A percentile compares a stretch with the other conserved stretches of the same genome.
These are phyloP conservation scores for Morinoia aosen DNA, from an alignment of 2,888 invertebrate genomes.

Conservation along the genomic window DNA sequence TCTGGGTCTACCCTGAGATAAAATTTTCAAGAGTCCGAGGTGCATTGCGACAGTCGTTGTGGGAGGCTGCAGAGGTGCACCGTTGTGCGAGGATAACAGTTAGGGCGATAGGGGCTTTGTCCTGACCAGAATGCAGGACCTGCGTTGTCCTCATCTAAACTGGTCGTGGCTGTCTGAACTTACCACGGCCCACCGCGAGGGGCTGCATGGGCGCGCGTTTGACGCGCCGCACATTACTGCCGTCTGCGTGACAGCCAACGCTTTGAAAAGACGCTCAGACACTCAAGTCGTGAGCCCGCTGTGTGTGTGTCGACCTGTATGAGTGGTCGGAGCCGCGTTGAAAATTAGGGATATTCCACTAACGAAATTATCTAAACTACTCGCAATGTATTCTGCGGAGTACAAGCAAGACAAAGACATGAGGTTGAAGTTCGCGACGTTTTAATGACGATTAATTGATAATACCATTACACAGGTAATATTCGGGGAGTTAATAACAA, in stretches of 20 bases:
- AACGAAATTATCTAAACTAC: no score
- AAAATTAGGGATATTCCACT: no score
- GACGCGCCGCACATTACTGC: not conserved
- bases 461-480: no score
- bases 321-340: no score
- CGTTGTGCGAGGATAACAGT: not conserved
- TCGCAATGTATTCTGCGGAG: no score
- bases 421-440: no score
- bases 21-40: not conserved
- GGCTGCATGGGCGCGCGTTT: not conserved
- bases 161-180: not conserved
- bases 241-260: not conserved
- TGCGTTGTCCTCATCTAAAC: constrained; percentile 7
- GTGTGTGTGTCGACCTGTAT: no score
- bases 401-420: no score
- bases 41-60: not conserved
- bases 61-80: not conserved
- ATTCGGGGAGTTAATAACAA: no score
- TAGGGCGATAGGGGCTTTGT: not conserved
- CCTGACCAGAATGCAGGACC: constrained; percentile 34
- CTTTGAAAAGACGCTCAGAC: not conserved
- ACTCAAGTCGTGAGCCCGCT: not conserved
- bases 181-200: not conserved
- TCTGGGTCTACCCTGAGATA: not conserved
- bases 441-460: no score